Evolutionary conservation across 1,140 invertebrate genomes (phyloP).

Genomic region (Papilio dardanus): DNA sequence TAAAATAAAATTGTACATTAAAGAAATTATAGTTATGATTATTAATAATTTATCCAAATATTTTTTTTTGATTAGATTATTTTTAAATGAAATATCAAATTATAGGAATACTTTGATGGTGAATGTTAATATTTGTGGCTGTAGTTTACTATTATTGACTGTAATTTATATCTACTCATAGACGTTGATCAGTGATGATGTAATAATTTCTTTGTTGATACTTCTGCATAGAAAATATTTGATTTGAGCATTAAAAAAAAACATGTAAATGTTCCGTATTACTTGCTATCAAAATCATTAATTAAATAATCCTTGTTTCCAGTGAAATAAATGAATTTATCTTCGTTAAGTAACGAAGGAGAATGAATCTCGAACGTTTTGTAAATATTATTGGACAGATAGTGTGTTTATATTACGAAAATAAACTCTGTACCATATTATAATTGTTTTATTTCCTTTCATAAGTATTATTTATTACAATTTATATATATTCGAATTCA

Average conservation of each 20-base stretch:
- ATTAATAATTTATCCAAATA: conserved; percentile 13
- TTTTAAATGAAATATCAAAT: conserved; percentile 22
- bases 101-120: neutral
- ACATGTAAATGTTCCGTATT: neutral
- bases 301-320: neutral
- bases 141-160: neutral
- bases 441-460: conserved; percentile 54
- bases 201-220: neutral
- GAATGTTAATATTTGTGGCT: neutral
- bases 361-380: conserved; percentile 46
- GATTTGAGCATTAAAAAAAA: neutral
- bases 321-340: conserved; percentile 9
- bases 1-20: conserved; percentile 26
- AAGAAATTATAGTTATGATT: conserved; percentile 8
- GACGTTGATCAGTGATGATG: neutral
- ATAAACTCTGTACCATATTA: conserved; percentile 77
- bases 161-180: too few relatives aligned
- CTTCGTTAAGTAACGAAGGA: conserved; percentile 28
- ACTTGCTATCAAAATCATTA: neutral
- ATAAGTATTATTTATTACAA: neutral
- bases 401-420: conserved; percentile 76
- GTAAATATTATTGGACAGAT: conserved; percentile 59
- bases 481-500: too few relatives aligned
- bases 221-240: neutral
- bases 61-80: conserved; percentile 7